Evolutionary conservation across 2,888 invertebrate species (phyloP).

Genomic region (Thereva nobilitata): DNA sequence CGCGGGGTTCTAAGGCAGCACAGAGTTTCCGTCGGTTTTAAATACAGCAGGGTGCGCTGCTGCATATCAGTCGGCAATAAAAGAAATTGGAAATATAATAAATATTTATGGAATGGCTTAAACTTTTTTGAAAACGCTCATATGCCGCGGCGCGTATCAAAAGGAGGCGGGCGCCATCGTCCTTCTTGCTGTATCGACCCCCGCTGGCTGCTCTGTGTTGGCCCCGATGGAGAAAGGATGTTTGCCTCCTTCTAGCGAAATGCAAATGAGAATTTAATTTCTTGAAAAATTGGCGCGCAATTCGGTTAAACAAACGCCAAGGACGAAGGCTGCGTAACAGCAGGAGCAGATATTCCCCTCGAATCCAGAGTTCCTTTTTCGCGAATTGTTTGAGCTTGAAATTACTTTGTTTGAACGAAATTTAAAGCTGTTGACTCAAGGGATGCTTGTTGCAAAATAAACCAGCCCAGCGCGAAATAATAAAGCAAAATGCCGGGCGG

Average conservation of each 20-base stretch:
- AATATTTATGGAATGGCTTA: too few species aligned
- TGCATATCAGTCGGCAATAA: too few species aligned
- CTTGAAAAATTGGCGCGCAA: constrained; percentile 39
- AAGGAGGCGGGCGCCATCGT: too few species aligned
- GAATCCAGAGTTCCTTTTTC: constrained; percentile 13
- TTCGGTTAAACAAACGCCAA: constrained; percentile 35
- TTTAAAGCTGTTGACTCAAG: constrained; percentile 39
- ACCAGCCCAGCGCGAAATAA: constrained; percentile 36
- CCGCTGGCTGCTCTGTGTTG: too few species aligned
- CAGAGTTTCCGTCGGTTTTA: too few species aligned
- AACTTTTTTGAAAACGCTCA: too few species aligned
- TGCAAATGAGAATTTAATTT: constrained; percentile 42
- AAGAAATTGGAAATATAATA: too few species aligned
- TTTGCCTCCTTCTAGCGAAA: constrained; percentile 10
- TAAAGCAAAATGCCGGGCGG: constrained; percentile 31
- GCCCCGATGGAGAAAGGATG: not conserved
- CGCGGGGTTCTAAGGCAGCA: too few species aligned
- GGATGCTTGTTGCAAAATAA: constrained; percentile 37
- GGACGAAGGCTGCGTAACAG: not conserved
- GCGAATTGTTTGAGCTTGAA: constrained; percentile 38
- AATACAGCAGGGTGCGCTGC: too few species aligned
- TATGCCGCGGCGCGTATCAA: too few species aligned
- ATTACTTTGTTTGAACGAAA: constrained; percentile 39
- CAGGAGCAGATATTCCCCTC: not conserved
- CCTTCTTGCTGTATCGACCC: too few species aligned